Conservation (phyloP, 2,113 vertebrate species). For the Coregonus clupeaformis region DNA sequence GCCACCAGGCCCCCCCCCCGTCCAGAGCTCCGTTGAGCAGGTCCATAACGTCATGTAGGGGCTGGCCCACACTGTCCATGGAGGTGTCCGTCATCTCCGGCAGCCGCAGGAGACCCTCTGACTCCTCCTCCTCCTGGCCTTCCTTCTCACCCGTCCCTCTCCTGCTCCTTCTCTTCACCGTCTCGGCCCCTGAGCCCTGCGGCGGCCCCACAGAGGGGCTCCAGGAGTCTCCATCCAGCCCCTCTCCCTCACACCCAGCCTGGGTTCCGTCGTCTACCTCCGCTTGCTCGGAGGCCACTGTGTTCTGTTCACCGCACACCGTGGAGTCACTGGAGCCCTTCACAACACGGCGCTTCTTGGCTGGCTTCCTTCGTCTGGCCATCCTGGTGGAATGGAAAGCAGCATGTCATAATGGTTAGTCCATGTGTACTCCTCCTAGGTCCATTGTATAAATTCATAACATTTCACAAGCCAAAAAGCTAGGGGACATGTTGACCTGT, state of each 20-base stretch:
- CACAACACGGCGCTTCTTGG: constrained; percentile 76
- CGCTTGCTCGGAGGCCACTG: constrained; percentile 62
- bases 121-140: constrained; percentile 17
- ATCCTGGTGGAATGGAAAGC: constrained; percentile 69
- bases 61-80: constrained; percentile 87
- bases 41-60: constrained; percentile 86
- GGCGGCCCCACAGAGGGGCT: constrained; percentile 37
- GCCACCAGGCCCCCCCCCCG: constrained; percentile 65
- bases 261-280: constrained; percentile 46
- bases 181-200: constrained; percentile 32
- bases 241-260: not conserved
- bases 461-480: no score
- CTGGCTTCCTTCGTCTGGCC: constrained; percentile 83
- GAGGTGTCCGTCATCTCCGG: constrained; percentile 91
- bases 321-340: constrained; percentile 48
- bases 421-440: no score
- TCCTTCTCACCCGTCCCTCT: constrained; percentile 34
- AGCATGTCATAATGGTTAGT: not conserved
- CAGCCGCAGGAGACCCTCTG: constrained; percentile 67
- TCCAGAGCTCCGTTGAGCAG: constrained; percentile 82
- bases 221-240: constrained; percentile 38
- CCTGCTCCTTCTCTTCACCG: constrained; percentile 32
- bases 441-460: no score
- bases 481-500: no score
- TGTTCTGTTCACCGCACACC: constrained; percentile 69